Evolutionary conservation across 23 tunicate species (phyloP), one percentile per base, ranked within the genome.

Genomic region (Trididemnum miniatum): DNA sequence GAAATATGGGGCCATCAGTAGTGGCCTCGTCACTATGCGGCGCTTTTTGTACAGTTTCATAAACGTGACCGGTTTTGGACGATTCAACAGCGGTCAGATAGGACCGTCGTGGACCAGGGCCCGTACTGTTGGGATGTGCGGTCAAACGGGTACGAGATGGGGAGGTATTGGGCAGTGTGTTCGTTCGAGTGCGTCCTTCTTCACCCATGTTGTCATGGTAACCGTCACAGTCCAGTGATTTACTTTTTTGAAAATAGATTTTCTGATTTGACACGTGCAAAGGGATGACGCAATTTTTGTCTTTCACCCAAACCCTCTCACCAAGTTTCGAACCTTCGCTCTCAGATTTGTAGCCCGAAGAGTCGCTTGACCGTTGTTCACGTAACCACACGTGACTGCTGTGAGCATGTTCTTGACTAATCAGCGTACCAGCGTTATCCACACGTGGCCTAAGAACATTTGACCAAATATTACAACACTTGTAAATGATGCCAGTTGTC

Each of bases 321-420:
- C 37, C 59, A 0, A 31, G 27, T 33, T 35, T 62, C 59, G 73
- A 74, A 32, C 33, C 39, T 65, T 89, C 95, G 1, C 85, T 59
- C 24, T 89, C 95, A 30, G 95, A 89, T 40, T 89, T 89, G 82
- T 89, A 89, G 31, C 95, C 95, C 39, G 85, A 79, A 9, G 87
- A 74, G 15, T 37, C 73, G 31, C 87, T 74, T 7, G 81, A 73
- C 35, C 60, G 79, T 28, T 83, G 79, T 9, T 44, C 54, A n/a
- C n/a, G n/a, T n/a, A n/a, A n/a, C n/a, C n/a, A n/a, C n/a, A n/a
- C n/a, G n/a, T n/a, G n/a, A n/a, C n/a, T n/a, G n/a, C n/a, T n/a
- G n/a, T n/a, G n/a, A n/a, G n/a, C n/a, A n/a, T n/a, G n/a, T n/a
- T n/a, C n/a, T n/a, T n/a, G n/a, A n/a, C n/a, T n/a, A n/a, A n/a